Conservation (phyloP, 1,140 invertebrate genomes). For the Penaeus vannamei region DNA sequence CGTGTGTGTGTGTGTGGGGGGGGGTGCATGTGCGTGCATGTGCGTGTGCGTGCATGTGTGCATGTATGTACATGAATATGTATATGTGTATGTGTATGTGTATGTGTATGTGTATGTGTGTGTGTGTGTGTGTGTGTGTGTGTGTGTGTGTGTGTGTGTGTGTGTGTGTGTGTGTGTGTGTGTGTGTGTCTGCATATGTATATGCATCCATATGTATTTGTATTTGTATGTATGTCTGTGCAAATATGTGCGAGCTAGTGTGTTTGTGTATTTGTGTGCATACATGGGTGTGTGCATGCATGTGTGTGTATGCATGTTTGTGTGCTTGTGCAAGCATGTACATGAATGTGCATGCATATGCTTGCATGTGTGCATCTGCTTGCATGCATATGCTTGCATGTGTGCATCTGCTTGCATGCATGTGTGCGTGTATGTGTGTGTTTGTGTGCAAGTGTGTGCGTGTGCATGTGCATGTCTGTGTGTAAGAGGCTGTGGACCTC, state of each 20-base stretch:
- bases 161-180: neutral
- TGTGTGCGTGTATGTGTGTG: neutral
- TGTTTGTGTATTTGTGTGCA: neutral
- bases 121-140: neutral
- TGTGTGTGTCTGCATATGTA: neutral
- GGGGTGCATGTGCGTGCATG: too few species aligned
- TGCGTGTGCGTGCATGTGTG: too few species aligned
- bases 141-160: neutral
- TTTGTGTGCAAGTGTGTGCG: too few species aligned
- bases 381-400: neutral
- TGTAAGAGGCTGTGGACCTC: too few species aligned
- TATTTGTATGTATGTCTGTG: neutral
- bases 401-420: neutral
- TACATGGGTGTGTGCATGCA: neutral
- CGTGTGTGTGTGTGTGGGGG: too few species aligned
- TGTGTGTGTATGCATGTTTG: neutral
- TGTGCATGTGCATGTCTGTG: too few species aligned
- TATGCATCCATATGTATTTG: neutral
- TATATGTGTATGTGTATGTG: too few species aligned
- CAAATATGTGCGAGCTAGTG: neutral
- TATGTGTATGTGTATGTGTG: too few species aligned
- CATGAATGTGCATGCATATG: neutral
- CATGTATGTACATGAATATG: too few species aligned
- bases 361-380: neutral
- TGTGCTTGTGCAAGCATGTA: too few species aligned